Base-by-base conservation (phyloP, 2,888 invertebrate genomes). In the Vannuccia rotundouncinata region DNA sequence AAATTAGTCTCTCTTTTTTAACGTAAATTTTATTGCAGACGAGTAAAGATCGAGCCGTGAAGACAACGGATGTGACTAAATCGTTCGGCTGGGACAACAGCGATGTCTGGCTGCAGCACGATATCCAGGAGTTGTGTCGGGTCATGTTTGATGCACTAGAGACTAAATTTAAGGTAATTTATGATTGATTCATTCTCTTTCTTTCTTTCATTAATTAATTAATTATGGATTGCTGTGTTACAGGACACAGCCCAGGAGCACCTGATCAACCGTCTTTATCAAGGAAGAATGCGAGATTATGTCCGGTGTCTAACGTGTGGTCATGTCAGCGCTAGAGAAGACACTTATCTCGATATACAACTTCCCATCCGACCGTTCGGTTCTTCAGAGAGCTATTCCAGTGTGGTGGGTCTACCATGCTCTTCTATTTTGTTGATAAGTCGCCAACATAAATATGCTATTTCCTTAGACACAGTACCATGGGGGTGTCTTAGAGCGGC, bases 141-240 rank as follows among this genome's bases (percentile, higher is more conserved):
- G 93, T 94, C 5, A 94, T 95, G 93, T 94, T 95, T 86, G 94
- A 95, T 86, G 94, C 94, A 0, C 88, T 95, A 74, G 94, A 94
- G 86, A 91, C 92, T 83, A 93, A 92, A 84, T 93, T 94, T 88
- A 92, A n/a, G n/a, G n/a, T n/a, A n/a, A n/a, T n/a, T n/a, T n/a
- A n/a, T n/a, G n/a, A n/a, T n/a, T n/a, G n/a, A n/a, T n/a, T n/a
- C n/a, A n/a, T n/a, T n/a, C n/a, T n/a, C n/a, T n/a, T n/a, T n/a
- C n/a, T n/a, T n/a, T n/a, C n/a, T n/a, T n/a, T n/a, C n/a, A n/a
- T n/a, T n/a, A n/a, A n/a, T n/a, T n/a, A n/a, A n/a, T n/a, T n/a
- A n/a, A n/a, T n/a, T n/a, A n/a, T n/a, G n/a, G n/a, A n/a, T n/a
- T n/a, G n/a, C n/a, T n/a, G n/a, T n/a, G n/a, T n/a, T n/a, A n/a